Evolutionary conservation across 2,113 vertebrate genomes (phyloP).

Genomic region (Neofelis nebulosa): DNA sequence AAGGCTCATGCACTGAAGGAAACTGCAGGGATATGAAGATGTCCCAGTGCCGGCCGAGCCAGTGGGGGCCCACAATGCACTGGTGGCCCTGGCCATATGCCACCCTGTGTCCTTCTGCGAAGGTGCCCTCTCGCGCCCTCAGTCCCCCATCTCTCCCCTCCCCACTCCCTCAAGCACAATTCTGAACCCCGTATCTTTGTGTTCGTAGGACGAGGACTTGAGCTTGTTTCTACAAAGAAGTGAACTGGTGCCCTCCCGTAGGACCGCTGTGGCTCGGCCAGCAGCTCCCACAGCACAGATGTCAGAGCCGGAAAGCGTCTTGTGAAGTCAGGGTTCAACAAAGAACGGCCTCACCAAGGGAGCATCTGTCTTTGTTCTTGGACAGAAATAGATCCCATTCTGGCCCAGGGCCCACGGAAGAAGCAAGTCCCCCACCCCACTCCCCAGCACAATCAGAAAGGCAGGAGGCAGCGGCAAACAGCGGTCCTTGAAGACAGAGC

Average conservation of each 20-base stretch:
- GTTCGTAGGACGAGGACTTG: slow-evolving; percentile 42
- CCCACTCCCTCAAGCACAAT: accelerated
- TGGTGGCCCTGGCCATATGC: too few relatives aligned
- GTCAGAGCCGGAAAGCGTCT: not conserved
- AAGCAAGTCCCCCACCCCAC: accelerated
- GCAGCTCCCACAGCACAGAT: not conserved
- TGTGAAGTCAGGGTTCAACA: not conserved
- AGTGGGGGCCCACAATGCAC: not conserved
- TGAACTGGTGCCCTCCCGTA: slow-evolving; percentile 41
- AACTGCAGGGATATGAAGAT: accelerated
- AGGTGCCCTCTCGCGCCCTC: not conserved
- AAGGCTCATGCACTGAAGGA: not conserved
- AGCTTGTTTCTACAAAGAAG: slow-evolving; percentile 67
- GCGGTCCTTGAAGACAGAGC: not conserved
- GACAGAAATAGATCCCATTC: not conserved
- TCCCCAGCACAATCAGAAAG: not conserved
- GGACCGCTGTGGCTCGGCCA: not conserved
- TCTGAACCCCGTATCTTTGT: slow-evolving; percentile 50
- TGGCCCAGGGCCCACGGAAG: not conserved
- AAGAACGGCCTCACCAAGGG: not conserved
- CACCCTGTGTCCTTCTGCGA: not conserved
- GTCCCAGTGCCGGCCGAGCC: not conserved
- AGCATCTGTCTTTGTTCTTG: not conserved
- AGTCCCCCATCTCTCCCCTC: not conserved
- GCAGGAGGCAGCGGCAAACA: accelerated